A percentile compares a stretch with the other conserved stretches of the same genome.
Evolutionary conservation across 2,113 vertebrate species (phyloP).

Genomic region (Gnathonemus echidnorhynchus): DNA sequence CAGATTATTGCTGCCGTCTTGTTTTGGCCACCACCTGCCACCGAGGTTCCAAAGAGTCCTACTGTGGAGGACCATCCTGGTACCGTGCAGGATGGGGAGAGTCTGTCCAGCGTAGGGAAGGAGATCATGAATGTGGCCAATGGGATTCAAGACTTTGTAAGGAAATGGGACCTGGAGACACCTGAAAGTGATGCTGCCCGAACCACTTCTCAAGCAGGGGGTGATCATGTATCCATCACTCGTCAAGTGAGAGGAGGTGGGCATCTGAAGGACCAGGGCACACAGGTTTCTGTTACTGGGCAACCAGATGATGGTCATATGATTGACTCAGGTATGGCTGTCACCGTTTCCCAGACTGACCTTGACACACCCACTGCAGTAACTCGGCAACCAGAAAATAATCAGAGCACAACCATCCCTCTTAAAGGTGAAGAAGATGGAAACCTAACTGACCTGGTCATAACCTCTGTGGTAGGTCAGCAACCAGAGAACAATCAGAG

Average conservation of each 20-base stretch:
- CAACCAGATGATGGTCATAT: constrained; percentile 34
- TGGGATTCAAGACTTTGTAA: constrained; percentile 51
- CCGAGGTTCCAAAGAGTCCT: neutral
- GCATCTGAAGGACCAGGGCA: constrained; percentile 24
- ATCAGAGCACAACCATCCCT: neutral
- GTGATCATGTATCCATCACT: constrained; percentile 31
- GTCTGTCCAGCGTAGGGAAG: constrained; percentile 52
- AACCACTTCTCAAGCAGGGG: constrained; percentile 12
- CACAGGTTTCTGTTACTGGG: neutral
- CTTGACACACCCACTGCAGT: too few species aligned
- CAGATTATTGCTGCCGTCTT: constrained; percentile 40
- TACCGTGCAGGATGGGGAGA: constrained; percentile 27
- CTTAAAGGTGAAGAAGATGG: neutral
- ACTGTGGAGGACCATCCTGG: constrained; percentile 41
- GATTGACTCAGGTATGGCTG: neutral
- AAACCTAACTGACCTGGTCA: neutral
- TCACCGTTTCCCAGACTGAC: neutral
- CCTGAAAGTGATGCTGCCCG: neutral
- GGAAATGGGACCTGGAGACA: constrained; percentile 48
- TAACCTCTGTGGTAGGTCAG: neutral
- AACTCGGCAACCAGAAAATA: neutral
- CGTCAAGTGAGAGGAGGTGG: constrained; percentile 22
- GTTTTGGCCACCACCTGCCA: rapidly evolving
- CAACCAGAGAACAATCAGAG: neutral
- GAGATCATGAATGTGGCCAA: constrained; percentile 54